Evolutionary conservation across 2,888 invertebrate genomes (phyloP), one percentile per base, ranked within the genome.

Genomic region (Torymus aiolomorphi): DNA sequence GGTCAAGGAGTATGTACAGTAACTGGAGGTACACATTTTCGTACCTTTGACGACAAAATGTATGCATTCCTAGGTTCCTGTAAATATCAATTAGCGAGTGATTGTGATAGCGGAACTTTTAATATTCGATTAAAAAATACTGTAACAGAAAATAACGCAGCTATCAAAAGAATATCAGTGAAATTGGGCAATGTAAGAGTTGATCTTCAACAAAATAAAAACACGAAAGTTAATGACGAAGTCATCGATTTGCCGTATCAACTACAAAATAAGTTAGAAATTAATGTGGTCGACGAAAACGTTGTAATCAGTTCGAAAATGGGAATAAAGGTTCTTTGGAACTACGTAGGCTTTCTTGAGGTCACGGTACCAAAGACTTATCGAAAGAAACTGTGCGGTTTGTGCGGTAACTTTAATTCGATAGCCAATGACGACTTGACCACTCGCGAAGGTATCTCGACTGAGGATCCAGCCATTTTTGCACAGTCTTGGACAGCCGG

Each of bases 391-490:
- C 90, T 97, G 78, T 98, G 98, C 88, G 98, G 98, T 14, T 91
- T 98, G 31, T 98, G 98, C 88, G 98, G 98, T 1, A 98, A 98
- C 89, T 98, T 96, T 91, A 98, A 98, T 91, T 95, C 95, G 63
- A 92, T 95, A 82, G 94, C 95, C 3, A 93, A 95, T 83, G 98
- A 97, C 89, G 98, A 98, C 91, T 93, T 97, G 87, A 94, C 92
- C 83, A 94, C 94, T 72, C 93, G 95, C 70, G 93, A 93, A 83
- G 96, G 95, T 14, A 92, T 92, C 67, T 90, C 94, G 71, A 93
- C 95, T 78, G 92, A 92, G 61, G 95, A 96, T 84, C 91, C 92
- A 0, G 91, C 91, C 69, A 84, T 93, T 75, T 97, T 98, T 87
- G 97, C 96, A 3, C 93, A 95, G 70, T 97, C 97, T 2, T 98